Evolutionary conservation across 2,113 vertebrate genomes (phyloP), one percentile per base, ranked within the genome.

Genomic region (Nothobranchius furzeri): DNA sequence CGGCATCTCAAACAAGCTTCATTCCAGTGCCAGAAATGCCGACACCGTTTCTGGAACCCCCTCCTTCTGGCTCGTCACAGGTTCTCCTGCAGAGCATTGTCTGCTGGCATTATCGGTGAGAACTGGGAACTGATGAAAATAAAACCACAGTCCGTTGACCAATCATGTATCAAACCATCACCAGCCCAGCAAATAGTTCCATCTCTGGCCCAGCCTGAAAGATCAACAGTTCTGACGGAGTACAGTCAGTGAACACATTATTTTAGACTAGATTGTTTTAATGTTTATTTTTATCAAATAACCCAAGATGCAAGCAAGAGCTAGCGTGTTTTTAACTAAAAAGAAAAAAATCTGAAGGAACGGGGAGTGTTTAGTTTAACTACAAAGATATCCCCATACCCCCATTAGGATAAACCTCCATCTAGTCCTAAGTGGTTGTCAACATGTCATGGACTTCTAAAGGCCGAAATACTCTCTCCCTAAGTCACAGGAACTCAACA

Each of bases 21-120:
- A 6, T 93, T 91, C 84, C 85, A 87, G 9, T 94, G 93, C 85
- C 82, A 73, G 64, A 88, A 59, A 57, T 94, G 93, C 76, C 85
- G 83, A 12, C 89, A 84, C 47, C 80, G 89, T 1, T 94, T 93
- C 76, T 94, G 93, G 93, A 94, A 91, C 73, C 59, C 72, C 2
- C 17, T 13, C 24, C 90, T 93, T 0, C 84, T 94, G 57, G 69
- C 63, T 30, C 87, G 93, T 53, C 93, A 94, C 84, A 80, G 58
- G 70, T 85, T 90, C 59, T 91, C 86, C 64, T 94, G 93, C 14
- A 85, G 87, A 17, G 87, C 79, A 12, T 2, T 24, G 42, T 24
- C 71, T 2, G 6, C 47, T 48, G 51, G 47, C 56, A 64, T 58
- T 12, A 68, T 46, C 5, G 61, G 45, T 6, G 64, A 35, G 0